Evolutionary conservation across 2,888 invertebrate species (phyloP).

Genomic region (Torymus tubicola): DNA sequence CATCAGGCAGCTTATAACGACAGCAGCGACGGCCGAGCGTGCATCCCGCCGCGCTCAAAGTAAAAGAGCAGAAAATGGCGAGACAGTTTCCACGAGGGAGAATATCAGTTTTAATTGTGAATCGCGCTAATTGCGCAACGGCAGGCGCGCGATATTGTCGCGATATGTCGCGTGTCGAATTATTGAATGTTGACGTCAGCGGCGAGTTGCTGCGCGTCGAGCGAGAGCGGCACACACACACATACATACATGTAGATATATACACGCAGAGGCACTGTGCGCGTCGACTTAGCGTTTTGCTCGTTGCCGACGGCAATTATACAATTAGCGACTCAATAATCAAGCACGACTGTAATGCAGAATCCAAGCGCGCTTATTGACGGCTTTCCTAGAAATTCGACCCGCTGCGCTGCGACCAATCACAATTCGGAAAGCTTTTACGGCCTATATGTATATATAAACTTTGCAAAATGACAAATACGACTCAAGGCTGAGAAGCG

Average conservation of each 20-base stretch:
- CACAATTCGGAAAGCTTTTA: conserved; percentile 18
- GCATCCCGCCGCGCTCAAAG: neutral
- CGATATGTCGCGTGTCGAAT: conserved; percentile 75
- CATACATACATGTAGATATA: too few relatives aligned
- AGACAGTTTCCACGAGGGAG: neutral
- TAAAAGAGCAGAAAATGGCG: neutral
- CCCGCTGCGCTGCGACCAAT: neutral
- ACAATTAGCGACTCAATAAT: conserved; percentile 66
- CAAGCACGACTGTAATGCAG: conserved; percentile 37
- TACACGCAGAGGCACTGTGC: too few relatives aligned
- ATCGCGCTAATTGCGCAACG: conserved; percentile 69
- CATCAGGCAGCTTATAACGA: neutral
- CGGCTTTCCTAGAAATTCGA: conserved; percentile 46
- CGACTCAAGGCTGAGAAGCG: neutral
- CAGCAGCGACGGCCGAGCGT: neutral
- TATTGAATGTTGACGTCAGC: conserved; percentile 74
- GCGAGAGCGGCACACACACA: neutral
- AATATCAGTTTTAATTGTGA: conserved; percentile 69
- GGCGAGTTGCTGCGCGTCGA: conserved; percentile 44
- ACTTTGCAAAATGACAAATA: too few relatives aligned
- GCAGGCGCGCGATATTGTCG: conserved; percentile 61
- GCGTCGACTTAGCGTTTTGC: conserved; percentile 62
- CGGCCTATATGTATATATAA: neutral
- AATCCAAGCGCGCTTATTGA: conserved; percentile 42
- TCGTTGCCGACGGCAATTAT: conserved; percentile 71